Conservation (phyloP, 30 jellyfish, hydroid and myxozoan genomes). For the Aurelia coerulea region DNA sequence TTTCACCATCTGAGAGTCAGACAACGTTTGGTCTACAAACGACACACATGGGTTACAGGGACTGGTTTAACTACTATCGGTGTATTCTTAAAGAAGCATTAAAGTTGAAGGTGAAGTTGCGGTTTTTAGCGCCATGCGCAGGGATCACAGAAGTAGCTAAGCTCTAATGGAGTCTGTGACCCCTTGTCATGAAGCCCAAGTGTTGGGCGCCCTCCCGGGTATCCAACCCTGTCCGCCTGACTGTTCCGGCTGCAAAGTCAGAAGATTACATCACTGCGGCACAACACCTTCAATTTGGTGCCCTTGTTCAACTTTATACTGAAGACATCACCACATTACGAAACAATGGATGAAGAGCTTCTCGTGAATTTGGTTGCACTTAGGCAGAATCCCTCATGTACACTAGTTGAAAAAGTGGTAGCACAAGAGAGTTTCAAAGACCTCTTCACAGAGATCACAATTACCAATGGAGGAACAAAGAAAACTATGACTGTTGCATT, state of each 20-base stretch:
- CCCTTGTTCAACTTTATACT: constrained; percentile 9
- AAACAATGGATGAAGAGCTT: neutral
- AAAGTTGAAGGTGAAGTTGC: no score
- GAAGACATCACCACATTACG: constrained; percentile 4
- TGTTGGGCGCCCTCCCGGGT: no score
- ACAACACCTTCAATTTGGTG: no score
- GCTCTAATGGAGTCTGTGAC: no score
- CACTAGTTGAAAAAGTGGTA: neutral
- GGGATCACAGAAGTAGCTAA: no score
- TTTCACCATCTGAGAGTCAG: constrained; percentile 7
- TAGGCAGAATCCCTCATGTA: neutral
- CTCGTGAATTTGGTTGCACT: neutral
- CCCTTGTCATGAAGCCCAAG: no score
- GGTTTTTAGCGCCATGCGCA: no score
- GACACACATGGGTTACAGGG: constrained; percentile 17
- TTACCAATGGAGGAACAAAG: neutral
- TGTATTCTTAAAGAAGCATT: constrained; percentile 25
- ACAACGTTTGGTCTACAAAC: constrained; percentile 27
- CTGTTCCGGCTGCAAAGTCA: no score
- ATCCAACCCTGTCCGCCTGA: no score
- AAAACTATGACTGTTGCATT: neutral
- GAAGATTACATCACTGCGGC: no score
- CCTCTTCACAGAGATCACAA: neutral
- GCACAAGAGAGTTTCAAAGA: neutral
- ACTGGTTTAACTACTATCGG: constrained; percentile 14